Evolutionary conservation across 2,113 vertebrate genomes (phyloP), one percentile per base, ranked within the genome.

Genomic region (Otolemur garnettii): DNA sequence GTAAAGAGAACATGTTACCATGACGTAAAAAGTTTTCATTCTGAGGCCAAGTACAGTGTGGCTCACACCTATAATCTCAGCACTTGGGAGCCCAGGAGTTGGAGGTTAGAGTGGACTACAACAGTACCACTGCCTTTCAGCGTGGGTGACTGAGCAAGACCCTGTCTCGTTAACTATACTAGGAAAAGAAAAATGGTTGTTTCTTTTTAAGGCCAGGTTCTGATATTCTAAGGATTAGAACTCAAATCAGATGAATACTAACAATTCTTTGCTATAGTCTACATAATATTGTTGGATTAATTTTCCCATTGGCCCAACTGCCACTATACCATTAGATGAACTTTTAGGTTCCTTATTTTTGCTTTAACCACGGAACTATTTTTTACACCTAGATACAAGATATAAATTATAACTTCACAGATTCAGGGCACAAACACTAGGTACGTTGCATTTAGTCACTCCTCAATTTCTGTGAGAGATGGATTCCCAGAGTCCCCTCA

Each of bases 211-310:
- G n/a, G 33, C 12, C 86, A 69, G 8, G 7, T 0, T 64, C 50
- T 82, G 18, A 88, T 79, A 82, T 84, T 82, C n/a, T 84, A 45
- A 87, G 72, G 81, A 64, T 72, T 85, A 91, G 93, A 80, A 53
- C 22, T 80, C 9, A 81, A 60, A 18, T 55, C 42, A 50, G 55
- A 83, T 75, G 38, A 80, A 83, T n/a, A 18, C 24, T 38, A 55
- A 7, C 11, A 38, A 7, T 78, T 17, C 57, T 81, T 87, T 38
- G 18, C 72, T 87, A 38, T 8, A 60, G 28, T 57, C 84, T 91
- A 68, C 28, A 87, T 9, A 50, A 50, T 1, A 77, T 1, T 21
- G 26, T 17, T 55, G 12, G 13, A 75, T 71, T 86, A 38, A 55
- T 50, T 64, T 78, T 92, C 33, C 59, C 59, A 60, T 79, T 94